Percentiles rank a stretch among this genome's conserved stretches.
Conservation (phyloP, 2,797 vertebrate genomes). For the Micrastur ruficollis region DNA sequence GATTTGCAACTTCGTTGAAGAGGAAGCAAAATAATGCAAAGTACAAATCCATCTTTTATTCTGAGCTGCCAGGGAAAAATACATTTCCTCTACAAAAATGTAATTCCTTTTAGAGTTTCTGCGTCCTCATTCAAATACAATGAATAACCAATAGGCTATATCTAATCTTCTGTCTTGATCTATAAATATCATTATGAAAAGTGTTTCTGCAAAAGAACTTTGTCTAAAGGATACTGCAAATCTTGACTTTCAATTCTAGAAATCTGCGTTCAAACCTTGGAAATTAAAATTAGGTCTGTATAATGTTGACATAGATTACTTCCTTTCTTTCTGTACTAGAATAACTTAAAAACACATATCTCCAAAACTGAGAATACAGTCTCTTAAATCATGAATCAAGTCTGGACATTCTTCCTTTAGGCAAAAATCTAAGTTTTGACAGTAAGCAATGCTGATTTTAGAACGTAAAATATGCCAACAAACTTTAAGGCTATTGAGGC, state of each 20-base stretch:
- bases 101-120: neutral
- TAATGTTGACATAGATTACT: neutral
- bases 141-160: slow-evolving; percentile 5
- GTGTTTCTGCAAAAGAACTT: neutral
- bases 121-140: neutral
- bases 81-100: slow-evolving; percentile 16
- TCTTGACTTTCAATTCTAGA: neutral
- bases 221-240: neutral
- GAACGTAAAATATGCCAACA: neutral
- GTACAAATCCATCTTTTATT: neutral
- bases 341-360: neutral
- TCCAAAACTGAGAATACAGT: neutral
- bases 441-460: neutral
- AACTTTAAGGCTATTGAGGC: neutral
- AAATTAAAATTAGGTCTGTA: neutral
- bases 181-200: neutral
- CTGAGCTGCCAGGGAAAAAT: neutral
- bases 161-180: neutral
- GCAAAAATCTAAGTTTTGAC: neutral
- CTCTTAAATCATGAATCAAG: neutral
- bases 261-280: neutral
- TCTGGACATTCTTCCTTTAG: neutral
- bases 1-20: neutral
- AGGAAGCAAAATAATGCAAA: slow-evolving; percentile 1
- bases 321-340: neutral